Evolutionary conservation across 2,888 invertebrate genomes (phyloP).

Genomic region (Catocala sponsa): DNA sequence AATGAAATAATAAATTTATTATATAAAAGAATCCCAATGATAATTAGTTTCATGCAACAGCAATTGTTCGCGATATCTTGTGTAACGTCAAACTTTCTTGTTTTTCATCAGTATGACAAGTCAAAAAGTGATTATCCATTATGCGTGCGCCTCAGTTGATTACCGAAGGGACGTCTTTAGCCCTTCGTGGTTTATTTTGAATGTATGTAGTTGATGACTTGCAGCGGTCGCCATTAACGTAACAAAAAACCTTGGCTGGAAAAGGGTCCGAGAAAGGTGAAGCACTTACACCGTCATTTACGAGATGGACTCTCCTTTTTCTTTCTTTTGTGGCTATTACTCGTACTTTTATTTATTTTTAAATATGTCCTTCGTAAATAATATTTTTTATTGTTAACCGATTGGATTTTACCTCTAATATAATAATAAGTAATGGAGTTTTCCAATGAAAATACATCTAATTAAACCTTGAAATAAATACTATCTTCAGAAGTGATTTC

Average conservation of each 20-base stretch:
- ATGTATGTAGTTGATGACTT: conserved; percentile 18
- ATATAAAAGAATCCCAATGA: no score
- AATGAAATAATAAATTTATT: no score
- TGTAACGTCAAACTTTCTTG: background rate
- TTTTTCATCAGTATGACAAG: background rate
- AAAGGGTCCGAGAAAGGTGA: conserved; percentile 6
- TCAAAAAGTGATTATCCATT: background rate
- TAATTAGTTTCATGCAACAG: no score
- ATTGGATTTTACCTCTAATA: conserved; percentile 13
- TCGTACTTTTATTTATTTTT: conserved; percentile 12
- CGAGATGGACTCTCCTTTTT: conserved; percentile 18
- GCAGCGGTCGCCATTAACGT: conserved; percentile 11
- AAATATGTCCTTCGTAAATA: background rate
- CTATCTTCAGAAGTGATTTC: no score
- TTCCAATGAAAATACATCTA: no score
- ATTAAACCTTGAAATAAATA: no score
- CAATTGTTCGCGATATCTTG: background rate
- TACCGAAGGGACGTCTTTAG: background rate
- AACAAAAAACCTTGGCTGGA: conserved; percentile 12
- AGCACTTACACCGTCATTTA: conserved; percentile 26
- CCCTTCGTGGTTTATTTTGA: conserved; percentile 10
- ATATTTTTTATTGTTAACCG: background rate
- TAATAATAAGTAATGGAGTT: no score
- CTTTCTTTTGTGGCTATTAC: conserved; percentile 16
- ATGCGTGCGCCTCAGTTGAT: background rate